Base-by-base conservation (phyloP, 2,797 vertebrate genomes). In the Arnoldichthys spilopterus region DNA sequence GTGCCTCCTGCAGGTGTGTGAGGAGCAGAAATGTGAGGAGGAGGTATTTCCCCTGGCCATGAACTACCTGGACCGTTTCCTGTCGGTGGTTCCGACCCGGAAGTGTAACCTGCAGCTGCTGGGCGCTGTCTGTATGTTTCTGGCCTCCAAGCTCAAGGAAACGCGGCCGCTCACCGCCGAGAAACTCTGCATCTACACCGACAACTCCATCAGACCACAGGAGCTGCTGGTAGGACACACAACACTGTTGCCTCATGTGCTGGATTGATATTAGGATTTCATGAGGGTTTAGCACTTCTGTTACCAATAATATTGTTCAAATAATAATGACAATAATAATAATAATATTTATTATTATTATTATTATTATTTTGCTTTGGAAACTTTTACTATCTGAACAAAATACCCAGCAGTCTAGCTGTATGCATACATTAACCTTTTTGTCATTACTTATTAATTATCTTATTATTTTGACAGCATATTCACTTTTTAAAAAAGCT, bases 121-220 rank as follows among this genome's bases (percentile, higher is more conserved):
- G 70, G 98, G 97, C 88, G 98, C 98, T 86, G 95, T 97, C 78
- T 99, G 98, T 93, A 98, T 99, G 97, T 99, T 99, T 92, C 95
- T 99, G 90, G 97, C 98, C 83, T 99, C 98, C 85, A 99, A 99
- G 93, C 95, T 99, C 95, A 98, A 98, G 94, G 98, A 99, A 90
- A 98, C 98, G 80, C 95, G 97, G 91, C 98, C 98, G 79, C 92
- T 99, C 90, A 99, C 97, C 32, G 98, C 98, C 70, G 97, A 99
- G 89, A 99, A 99, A 92, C 90, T 99, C 87, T 98, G 97, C 92
- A 96, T 99, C 93, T 99, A 99, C 92, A 98, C 97, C 79, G 97
- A 99, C 92, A 96, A 98, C 94, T 99, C 98, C 91, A 96, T 99
- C 92, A 94, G 93, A 91, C 96, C 96, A 26, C 93, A 96, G 40